These are phyloP conservation scores for Aplochiton taeniatus DNA, from an alignment of 2,797 vertebrate species.

Conservation along the genomic window DNA sequence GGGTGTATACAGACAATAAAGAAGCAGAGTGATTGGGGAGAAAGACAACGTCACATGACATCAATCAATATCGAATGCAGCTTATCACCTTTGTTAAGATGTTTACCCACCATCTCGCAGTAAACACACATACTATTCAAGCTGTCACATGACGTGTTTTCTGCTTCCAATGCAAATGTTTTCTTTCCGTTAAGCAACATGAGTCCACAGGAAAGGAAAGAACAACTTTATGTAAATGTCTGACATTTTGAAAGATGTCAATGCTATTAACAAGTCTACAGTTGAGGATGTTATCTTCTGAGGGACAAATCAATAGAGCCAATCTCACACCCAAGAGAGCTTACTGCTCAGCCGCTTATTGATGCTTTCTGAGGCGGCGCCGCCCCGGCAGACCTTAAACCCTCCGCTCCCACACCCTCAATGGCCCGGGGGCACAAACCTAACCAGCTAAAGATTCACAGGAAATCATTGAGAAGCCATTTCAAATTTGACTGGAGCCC, in stretches of 20 bases:
- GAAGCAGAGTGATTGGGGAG: slow-evolving; percentile 40
- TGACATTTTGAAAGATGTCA: slow-evolving; percentile 33
- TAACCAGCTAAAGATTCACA: slow-evolving; percentile 16
- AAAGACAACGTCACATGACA: slow-evolving; percentile 51
- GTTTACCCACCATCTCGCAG: slow-evolving; percentile 25
- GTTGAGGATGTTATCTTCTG: slow-evolving; percentile 49
- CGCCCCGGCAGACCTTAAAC: slow-evolving; percentile 33
- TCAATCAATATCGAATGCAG: slow-evolving; percentile 60
- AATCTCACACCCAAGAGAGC: slow-evolving; percentile 49
- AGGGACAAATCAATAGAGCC: slow-evolving; percentile 56
- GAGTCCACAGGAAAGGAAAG: slow-evolving; percentile 1
- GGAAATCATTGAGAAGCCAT: slow-evolving; percentile 7
- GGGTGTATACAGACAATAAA: slow-evolving; percentile 53
- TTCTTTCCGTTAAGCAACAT: slow-evolving; percentile 2
- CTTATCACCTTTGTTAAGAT: slow-evolving; percentile 47
- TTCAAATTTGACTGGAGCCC: slow-evolving; percentile 19
- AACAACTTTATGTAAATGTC: slow-evolving; percentile 21
- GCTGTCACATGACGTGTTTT: background rate
- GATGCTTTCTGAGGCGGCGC: slow-evolving; percentile 44
- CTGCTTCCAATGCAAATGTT: background rate
- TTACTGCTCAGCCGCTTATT: slow-evolving; percentile 48
- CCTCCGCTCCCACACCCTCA: slow-evolving; percentile 15
- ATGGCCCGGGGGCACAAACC: background rate
- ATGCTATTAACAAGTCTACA: slow-evolving; percentile 18
- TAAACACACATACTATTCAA: slow-evolving; percentile 1